These are phyloP conservation scores for Amphiduros pacificus DNA, from an alignment of 2,888 invertebrate species.

Conservation along the genomic window DNA sequence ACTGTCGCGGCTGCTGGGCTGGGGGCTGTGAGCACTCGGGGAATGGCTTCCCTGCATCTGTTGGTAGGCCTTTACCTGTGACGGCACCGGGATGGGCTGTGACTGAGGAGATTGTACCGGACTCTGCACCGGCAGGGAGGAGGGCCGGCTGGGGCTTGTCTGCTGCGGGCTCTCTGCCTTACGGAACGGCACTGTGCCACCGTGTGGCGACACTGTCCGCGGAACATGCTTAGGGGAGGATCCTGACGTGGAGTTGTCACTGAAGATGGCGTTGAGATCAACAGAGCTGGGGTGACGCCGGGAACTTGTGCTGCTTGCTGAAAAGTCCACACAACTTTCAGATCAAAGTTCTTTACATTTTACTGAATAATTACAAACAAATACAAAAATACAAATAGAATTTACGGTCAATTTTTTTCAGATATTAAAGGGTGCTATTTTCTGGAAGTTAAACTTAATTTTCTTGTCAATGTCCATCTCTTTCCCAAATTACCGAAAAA, in stretches of 20 bases:
- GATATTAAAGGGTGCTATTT: too few species aligned
- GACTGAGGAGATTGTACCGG: constrained; percentile 59
- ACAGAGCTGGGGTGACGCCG: constrained; percentile 19
- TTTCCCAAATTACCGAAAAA: too few species aligned
- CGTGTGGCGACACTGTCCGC: not conserved
- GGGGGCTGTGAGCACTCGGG: too few species aligned
- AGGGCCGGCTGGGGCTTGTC: constrained; percentile 30
- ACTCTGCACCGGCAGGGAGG: constrained; percentile 37
- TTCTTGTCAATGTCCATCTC: too few species aligned
- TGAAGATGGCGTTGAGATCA: constrained; percentile 26
- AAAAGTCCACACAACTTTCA: too few species aligned
- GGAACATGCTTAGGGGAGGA: constrained; percentile 11
- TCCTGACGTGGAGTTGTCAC: constrained; percentile 11
- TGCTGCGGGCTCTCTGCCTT: constrained; percentile 4
- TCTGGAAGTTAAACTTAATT: too few species aligned
- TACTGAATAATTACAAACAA: too few species aligned
- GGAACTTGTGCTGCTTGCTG: not conserved
- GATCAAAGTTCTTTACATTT: not conserved
- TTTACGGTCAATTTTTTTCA: too few species aligned
- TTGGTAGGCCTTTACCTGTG: constrained; percentile 66
- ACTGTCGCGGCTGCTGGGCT: constrained; percentile 3
- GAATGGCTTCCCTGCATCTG: constrained; percentile 59
- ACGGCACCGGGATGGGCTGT: constrained; percentile 78
- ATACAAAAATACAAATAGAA: too few species aligned
- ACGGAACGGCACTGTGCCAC: not conserved